Base-by-base conservation (phyloP, 2,113 vertebrate genomes). In the Pollimyrus isidori region DNA sequence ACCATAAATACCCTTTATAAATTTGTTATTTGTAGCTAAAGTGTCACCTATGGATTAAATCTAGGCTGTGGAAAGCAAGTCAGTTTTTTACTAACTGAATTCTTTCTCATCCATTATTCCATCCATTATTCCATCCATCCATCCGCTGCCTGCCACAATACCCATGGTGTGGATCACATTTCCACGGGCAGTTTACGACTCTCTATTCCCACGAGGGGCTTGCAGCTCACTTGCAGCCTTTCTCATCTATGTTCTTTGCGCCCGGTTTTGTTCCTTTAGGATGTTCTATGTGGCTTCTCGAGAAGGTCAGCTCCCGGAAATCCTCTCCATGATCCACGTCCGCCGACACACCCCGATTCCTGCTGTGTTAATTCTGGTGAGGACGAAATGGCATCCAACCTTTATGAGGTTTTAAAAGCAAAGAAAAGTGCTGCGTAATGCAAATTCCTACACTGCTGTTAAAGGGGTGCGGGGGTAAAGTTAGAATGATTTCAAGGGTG, bases 291-390 rank as follows among this genome's bases (percentile, higher is more conserved):
- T 99, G 82, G 98, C 98, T 0, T 99, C 98, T 69, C 97, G 98
- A 73, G 98, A 99, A 95, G 97, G 98, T 93, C 98, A 99, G 90
- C 97, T 99, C 92, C 98, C 98, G 2, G 96, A 97, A 93, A 97
- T 99, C 92, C 95, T 99, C 91, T 99, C 97, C 91, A 99, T 99
- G 98, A 97, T 99, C 95, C 98, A 99, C 89, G 92, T 99, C 92
- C 97, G 94, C 91, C 97, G 97, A 94, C 97, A 99, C 93, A 99
- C 98, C 89, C 98, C 98, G 87, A 93, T 99, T 92, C 95, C 98
- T 94, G 98, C 98, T 93, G 97, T 99, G 92, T 94, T 99, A 92
- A 94, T 98, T 91, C 94, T 99, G 98, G 98, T 99, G 95, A 97
- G 96, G 95, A 21, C 17, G 1, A 7, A 42, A 42, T 17, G 62